Percentiles rank a stretch among this genome's conserved stretches.
These are phyloP conservation scores for Xylocopa sonorina DNA, from an alignment of 1,140 invertebrate genomes.

Conservation along the genomic window DNA sequence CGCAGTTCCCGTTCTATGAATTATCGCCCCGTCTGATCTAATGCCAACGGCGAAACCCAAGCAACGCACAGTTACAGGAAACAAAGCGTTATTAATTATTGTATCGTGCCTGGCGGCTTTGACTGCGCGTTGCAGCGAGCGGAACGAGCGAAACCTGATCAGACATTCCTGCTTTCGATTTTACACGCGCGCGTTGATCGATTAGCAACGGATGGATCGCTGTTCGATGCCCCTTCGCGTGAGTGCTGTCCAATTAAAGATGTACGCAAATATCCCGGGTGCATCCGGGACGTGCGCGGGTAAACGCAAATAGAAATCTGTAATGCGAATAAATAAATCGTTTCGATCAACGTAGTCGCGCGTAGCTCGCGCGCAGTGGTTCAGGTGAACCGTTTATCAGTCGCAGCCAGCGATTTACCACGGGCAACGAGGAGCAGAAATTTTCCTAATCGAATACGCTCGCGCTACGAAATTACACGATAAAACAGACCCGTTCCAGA, in stretches of 20 bases:
- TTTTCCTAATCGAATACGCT: too few species aligned
- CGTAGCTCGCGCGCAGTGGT: too few species aligned
- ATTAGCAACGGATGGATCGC: not conserved
- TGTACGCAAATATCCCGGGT: too few species aligned
- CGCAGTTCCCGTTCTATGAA: not conserved
- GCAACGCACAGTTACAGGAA: not conserved
- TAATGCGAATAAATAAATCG: too few species aligned
- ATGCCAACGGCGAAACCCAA: not conserved
- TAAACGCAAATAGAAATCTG: too few species aligned
- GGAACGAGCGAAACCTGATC: too few species aligned
- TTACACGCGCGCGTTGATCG: not conserved
- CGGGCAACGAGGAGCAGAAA: not conserved
- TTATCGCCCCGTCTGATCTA: constrained; percentile 11
- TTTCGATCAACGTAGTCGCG: too few species aligned
- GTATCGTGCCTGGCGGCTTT: constrained; percentile 11
- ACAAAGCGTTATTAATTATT: constrained; percentile 40
- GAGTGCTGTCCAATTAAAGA: too few species aligned
- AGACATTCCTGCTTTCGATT: not conserved
- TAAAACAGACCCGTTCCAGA: not conserved
- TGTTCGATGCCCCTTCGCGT: not conserved
- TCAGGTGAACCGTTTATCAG: not conserved
- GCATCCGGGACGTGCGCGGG: too few species aligned
- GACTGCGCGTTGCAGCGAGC: not conserved
- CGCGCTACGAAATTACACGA: not conserved
- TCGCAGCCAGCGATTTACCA: not conserved